Conservation (phyloP, 2,888 invertebrate species). For the Perizoma flavofasciatum region DNA sequence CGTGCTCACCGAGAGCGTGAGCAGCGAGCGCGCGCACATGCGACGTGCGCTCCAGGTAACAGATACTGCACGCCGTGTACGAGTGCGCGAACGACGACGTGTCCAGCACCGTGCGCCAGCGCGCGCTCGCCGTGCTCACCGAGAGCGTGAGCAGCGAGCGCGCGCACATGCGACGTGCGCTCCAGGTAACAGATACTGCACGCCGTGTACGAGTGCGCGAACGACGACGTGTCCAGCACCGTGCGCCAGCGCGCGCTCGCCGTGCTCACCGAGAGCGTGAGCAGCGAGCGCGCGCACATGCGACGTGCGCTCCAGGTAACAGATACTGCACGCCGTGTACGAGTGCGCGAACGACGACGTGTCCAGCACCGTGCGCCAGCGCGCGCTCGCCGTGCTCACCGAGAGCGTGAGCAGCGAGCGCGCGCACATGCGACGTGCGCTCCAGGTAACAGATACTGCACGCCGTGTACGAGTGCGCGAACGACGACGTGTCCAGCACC, state of each 20-base stretch:
- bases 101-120: constrained; percentile 84
- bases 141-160: constrained; percentile 69
- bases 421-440: constrained; percentile 50
- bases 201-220: constrained; percentile 58
- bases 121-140: constrained; percentile 84
- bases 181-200: constrained; percentile 31
- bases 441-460: constrained; percentile 32
- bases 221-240: constrained; percentile 79
- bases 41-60: constrained; percentile 47
- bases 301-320: constrained; percentile 79
- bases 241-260: no score
- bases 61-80: background rate
- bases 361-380: constrained; percentile 84
- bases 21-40: constrained; percentile 50
- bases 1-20: constrained; percentile 80
- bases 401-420: constrained; percentile 69
- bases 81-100: constrained; percentile 73
- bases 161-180: constrained; percentile 50
- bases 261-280: no score
- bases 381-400: constrained; percentile 84
- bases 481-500: constrained; percentile 80
- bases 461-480: constrained; percentile 59
- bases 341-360: constrained; percentile 82
- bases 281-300: no score
- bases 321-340: constrained; percentile 77